These are phyloP conservation scores for Suillia variegata DNA, from an alignment of 2,888 invertebrate species.

Conservation along the genomic window DNA sequence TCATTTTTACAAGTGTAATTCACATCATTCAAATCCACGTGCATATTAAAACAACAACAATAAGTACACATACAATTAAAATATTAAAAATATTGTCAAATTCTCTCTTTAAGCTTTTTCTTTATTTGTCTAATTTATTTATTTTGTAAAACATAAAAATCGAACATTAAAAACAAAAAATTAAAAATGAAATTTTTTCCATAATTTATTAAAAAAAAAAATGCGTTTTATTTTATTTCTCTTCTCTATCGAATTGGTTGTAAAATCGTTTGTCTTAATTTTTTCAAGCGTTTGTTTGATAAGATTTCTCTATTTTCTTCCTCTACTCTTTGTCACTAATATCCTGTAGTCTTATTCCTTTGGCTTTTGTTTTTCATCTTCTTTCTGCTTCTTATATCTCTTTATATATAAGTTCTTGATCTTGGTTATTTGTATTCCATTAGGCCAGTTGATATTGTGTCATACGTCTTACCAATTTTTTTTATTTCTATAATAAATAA, in stretches of 20 bases:
- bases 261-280: conserved; percentile 6
- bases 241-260: conserved; percentile 9
- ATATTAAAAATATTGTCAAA: no score
- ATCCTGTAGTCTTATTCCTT: no score
- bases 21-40: no score
- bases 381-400: background rate
- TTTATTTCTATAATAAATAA: no score
- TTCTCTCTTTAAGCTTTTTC: conserved; percentile 34
- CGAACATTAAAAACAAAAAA: conserved; percentile 27
- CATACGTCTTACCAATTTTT: no score
- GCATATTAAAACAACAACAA: conserved; percentile 21
- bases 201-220: conserved; percentile 30
- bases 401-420: no score
- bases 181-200: conserved; percentile 31
- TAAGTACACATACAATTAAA: conserved; percentile 32
- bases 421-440: no score
- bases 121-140: conserved; percentile 26
- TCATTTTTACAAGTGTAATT: background rate
- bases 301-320: conserved; percentile 22
- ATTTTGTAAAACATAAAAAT: conserved; percentile 18
- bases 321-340: background rate
- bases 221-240: conserved; percentile 38
- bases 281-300: conserved; percentile 27
- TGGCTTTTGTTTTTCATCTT: background rate
- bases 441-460: no score